These are phyloP conservation scores for Atta colombica DNA, from an alignment of 1,140 invertebrate species.

Conservation along the genomic window DNA sequence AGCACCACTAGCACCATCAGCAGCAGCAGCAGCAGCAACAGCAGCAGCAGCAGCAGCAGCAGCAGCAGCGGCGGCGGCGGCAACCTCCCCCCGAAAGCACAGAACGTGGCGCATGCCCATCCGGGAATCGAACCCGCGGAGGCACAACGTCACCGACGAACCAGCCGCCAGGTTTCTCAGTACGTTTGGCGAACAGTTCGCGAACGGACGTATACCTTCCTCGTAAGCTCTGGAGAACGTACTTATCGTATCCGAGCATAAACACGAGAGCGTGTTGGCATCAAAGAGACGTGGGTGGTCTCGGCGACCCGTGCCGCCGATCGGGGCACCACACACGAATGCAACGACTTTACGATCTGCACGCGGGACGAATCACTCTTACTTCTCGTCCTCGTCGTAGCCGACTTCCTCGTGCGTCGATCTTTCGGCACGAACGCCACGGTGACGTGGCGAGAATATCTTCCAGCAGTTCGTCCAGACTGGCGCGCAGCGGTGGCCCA, in stretches of 20 bases:
- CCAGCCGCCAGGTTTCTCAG: slow-evolving; percentile 83
- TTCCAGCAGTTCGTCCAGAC: not conserved
- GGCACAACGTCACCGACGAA: slow-evolving; percentile 84
- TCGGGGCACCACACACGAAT: slow-evolving; percentile 19
- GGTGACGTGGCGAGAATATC: slow-evolving; percentile 19
- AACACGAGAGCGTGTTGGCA: slow-evolving; percentile 58
- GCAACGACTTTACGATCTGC: slow-evolving; percentile 24
- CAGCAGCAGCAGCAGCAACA: slow-evolving; percentile 35
- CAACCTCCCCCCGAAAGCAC: slow-evolving; percentile 65
- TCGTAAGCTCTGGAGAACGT: slow-evolving; percentile 75
- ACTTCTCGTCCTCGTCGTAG: slow-evolving; percentile 19
- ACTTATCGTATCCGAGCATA: slow-evolving; percentile 26
- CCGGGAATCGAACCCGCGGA: slow-evolving; percentile 78
- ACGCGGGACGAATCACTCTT: slow-evolving; percentile 25
- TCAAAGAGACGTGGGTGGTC: slow-evolving; percentile 22
- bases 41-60: slow-evolving; percentile 40
- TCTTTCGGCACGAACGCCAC: not conserved
- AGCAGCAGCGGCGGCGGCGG: slow-evolving; percentile 44
- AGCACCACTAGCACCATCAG: slow-evolving; percentile 18
- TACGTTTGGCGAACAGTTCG: slow-evolving; percentile 86
- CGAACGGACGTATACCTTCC: slow-evolving; percentile 82
- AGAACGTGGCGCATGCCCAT: slow-evolving; percentile 81
- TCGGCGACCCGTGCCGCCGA: slow-evolving; percentile 15
- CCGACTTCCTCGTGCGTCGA: not conserved
- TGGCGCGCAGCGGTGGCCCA: not conserved